These are phyloP conservation scores for Astatotilapia flaviijosephi DNA, from an alignment of 2,113 vertebrate species.

Conservation along the genomic window DNA sequence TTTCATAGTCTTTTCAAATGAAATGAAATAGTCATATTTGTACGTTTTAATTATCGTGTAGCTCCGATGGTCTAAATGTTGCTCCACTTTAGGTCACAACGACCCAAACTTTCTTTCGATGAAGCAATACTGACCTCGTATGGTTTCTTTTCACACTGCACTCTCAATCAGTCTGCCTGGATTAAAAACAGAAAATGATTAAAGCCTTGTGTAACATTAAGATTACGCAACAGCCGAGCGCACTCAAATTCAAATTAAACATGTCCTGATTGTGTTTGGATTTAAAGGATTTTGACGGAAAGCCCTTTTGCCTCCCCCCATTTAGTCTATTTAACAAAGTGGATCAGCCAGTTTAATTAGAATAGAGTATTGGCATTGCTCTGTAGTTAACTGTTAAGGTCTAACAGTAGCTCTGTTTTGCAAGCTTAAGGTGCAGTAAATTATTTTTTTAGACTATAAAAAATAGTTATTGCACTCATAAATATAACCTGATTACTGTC, in stretches of 20 bases:
- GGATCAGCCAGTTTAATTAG: not conserved
- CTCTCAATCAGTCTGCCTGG: not conserved
- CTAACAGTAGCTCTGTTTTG: not conserved
- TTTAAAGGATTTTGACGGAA: not conserved
- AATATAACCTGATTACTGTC: not conserved
- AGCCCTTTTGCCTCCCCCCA: not conserved
- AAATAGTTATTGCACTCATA: not conserved
- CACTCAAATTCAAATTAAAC: not conserved
- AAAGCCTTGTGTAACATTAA: not conserved
- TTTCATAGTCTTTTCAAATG: not conserved
- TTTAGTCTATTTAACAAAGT: not conserved
- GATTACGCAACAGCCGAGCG: not conserved
- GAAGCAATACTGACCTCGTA: slow-evolving; percentile 23
- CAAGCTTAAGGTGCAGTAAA: not conserved
- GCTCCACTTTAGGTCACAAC: not conserved
- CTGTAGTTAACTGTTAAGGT: not conserved
- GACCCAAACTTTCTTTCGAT: not conserved
- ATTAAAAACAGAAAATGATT: not conserved
- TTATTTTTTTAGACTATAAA: not conserved
- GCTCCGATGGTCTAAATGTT: not conserved
- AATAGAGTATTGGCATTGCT: not conserved
- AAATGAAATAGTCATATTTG: not conserved
- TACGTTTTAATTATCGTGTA: not conserved
- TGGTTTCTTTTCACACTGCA: not conserved
- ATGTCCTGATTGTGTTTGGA: not conserved